These are phyloP conservation scores for Canis aureus DNA, from an alignment of 2,113 vertebrate species.

Conservation along the genomic window DNA sequence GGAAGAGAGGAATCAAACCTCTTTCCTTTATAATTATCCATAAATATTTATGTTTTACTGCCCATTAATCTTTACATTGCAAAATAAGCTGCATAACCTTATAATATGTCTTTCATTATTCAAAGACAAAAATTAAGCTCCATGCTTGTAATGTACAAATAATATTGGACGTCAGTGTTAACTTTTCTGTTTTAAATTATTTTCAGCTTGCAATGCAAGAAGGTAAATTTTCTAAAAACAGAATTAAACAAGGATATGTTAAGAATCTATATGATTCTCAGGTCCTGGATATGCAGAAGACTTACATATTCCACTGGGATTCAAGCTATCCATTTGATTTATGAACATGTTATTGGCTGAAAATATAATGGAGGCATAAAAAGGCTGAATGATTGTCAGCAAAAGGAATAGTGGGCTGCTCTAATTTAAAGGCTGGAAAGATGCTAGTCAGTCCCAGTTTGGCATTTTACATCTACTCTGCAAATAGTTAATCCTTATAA, in stretches of 20 bases:
- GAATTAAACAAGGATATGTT: constrained; percentile 6
- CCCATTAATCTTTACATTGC: constrained; percentile 10
- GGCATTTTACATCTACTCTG: background rate
- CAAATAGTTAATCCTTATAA: constrained; percentile 19
- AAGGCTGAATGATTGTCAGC: background rate
- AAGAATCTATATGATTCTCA: background rate
- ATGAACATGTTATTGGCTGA: background rate
- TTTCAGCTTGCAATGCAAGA: background rate
- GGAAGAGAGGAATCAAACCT: constrained; percentile 44
- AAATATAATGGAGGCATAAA: background rate
- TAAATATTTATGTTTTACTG: constrained; percentile 72
- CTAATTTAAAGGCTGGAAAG: background rate
- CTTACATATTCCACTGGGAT: background rate
- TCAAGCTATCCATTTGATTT: constrained; percentile 51
- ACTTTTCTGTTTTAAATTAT: constrained; percentile 39
- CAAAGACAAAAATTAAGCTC: background rate
- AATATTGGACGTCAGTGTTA: background rate
- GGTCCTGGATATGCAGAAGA: background rate
- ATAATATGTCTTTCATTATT: background rate
- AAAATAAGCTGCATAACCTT: constrained; percentile 42
- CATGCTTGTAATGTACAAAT: background rate
- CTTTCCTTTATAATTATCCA: constrained; percentile 53
- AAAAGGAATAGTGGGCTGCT: background rate
- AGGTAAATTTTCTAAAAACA: background rate
- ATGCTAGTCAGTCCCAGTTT: background rate